A percentile compares a stretch with the other conserved stretches of the same genome.
Conservation (phyloP, 1,140 invertebrate genomes). For the Drosophila tristis region DNA sequence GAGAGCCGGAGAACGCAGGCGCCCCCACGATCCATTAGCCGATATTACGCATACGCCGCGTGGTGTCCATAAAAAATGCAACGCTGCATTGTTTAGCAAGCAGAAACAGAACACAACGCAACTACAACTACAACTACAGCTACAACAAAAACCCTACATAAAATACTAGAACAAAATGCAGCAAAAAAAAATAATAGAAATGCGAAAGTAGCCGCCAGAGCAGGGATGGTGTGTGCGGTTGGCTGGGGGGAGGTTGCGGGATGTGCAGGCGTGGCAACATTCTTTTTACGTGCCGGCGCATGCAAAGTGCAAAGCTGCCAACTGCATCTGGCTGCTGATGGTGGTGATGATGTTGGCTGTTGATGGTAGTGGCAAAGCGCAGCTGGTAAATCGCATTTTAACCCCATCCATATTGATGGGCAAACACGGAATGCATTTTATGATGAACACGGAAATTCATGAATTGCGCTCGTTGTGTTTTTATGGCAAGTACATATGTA, state of each 20-base stretch:
- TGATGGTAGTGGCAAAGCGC: neutral
- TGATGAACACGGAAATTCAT: slow-evolving; percentile 45
- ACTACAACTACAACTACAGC: neutral
- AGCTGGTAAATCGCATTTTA: slow-evolving; percentile 21
- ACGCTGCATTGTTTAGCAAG: slow-evolving; percentile 53
- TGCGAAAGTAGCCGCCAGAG: neutral
- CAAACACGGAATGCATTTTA: slow-evolving; percentile 61
- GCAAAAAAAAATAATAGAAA: slow-evolving; percentile 39
- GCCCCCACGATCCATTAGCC: slow-evolving; percentile 56
- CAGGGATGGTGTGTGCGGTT: slow-evolving; percentile 8
- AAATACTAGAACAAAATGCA: neutral
- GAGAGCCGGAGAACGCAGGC: slow-evolving; percentile 13
- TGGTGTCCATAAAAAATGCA: slow-evolving; percentile 64
- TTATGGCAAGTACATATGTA: neutral
- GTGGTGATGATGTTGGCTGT: too few species aligned
- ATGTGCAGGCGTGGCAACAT: slow-evolving; percentile 35
- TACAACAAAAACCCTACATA: slow-evolving; percentile 5
- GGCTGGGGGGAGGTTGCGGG: neutral
- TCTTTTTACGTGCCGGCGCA: slow-evolving; percentile 38
- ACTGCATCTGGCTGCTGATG: slow-evolving; percentile 27
- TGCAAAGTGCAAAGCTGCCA: slow-evolving; percentile 49
- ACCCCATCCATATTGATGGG: slow-evolving; percentile 54
- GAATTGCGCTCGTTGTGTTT: slow-evolving; percentile 31
- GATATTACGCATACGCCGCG: slow-evolving; percentile 63
- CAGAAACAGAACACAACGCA: slow-evolving; percentile 25